Evolutionary conservation across 2,888 invertebrate species (phyloP), one percentile per base, ranked within the genome.

Genomic region (Hydraecia micacea): DNA sequence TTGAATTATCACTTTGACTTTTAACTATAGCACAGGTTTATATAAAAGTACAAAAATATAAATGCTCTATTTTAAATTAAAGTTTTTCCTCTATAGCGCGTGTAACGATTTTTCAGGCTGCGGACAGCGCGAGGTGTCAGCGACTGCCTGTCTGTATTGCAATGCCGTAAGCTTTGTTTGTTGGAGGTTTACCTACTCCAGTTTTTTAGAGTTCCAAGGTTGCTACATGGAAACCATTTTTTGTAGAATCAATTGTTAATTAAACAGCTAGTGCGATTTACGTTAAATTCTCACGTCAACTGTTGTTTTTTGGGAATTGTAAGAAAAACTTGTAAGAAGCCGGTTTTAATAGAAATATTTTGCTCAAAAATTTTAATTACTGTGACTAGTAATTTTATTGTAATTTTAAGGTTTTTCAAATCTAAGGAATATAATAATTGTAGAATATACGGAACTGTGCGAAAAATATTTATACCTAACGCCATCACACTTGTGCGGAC

Each of bases 161-260:
- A 87, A 83, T 87, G 86, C 89, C 89, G 90, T 90, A 91, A 93
- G 93, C 94, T 93, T 93, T 95, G 95, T 95, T 95, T 94, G 93
- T 83, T 84, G 80, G 91, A 90, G 93, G 91, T 92, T 93, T 94
- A 94, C 92, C 91, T 93, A 93, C 93, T 93, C 93, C 87, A 92
- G 90, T 93, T 94, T 95, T 95, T 95, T 94, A 94, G 93, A 93
- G 91, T 89, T 92, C 90, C 93, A 93, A 94, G 93, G 92, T 86
- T 91, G 84, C 60, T 80, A 81, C 82, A 86, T 87, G 89, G 88
- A 93, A 94, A 93, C 92, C 88, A 88, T 92, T 92, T 92, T 92
- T 89, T 89, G 81, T 79, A 83, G 74, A 36, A 15, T 84, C 88
- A 73, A 93, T 92, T 93, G 91, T 93, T 91, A 83, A 83, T 93